These are phyloP conservation scores for Cephalopterus ornatus DNA, from an alignment of 2,113 vertebrate species.

Conservation along the genomic window DNA sequence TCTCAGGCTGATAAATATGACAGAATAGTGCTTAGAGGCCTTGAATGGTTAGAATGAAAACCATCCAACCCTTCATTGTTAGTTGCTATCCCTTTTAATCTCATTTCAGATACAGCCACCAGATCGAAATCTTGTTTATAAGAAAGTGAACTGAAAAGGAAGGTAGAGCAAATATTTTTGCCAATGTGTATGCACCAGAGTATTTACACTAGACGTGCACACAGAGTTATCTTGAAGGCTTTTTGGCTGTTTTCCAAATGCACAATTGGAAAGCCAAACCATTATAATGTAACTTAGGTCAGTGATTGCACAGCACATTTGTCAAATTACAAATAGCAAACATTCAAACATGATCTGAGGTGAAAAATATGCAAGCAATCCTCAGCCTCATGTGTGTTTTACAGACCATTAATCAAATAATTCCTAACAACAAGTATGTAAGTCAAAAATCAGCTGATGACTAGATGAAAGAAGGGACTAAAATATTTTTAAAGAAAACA, in stretches of 20 bases:
- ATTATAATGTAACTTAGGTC: neutral
- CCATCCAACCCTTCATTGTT: neutral
- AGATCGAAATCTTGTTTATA: neutral
- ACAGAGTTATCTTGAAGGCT: neutral
- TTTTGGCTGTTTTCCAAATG: neutral
- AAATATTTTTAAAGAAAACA: neutral
- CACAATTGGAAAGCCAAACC: neutral
- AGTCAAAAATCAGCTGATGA: neutral
- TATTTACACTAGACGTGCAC: neutral
- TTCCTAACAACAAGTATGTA: neutral
- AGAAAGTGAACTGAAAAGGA: neutral
- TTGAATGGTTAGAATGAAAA: neutral
- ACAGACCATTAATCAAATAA: neutral
- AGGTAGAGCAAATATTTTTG: constrained; percentile 5
- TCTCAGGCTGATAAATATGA: neutral
- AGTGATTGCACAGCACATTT: neutral
- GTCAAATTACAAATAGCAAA: neutral
- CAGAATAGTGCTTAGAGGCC: neutral
- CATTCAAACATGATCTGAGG: neutral
- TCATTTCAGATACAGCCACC: neutral
- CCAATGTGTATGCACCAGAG: neutral
- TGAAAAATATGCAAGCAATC: neutral
- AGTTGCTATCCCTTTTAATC: neutral
- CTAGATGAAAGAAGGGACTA: neutral
- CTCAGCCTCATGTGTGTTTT: neutral